Evolutionary conservation across 2,888 invertebrate species (phyloP).

Genomic region (Apotomis betuletana): DNA sequence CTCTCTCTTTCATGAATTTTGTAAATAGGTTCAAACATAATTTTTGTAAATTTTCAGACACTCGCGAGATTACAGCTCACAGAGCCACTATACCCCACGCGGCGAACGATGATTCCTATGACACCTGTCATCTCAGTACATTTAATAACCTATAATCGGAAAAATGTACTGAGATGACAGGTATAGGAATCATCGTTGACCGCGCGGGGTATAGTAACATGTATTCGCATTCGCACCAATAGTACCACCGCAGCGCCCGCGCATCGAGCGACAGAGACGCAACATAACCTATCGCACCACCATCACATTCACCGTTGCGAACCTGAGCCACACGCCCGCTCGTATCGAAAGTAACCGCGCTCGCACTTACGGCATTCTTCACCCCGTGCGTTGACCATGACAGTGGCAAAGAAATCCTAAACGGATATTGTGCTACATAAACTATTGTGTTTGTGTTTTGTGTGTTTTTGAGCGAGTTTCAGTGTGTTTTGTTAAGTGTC

Average conservation of each 20-base stretch:
- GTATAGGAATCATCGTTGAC: too few relatives aligned
- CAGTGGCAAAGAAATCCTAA: conserved; percentile 54
- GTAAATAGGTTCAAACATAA: too few relatives aligned
- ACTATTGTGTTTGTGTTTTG: conserved; percentile 38
- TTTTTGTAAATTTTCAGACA: too few relatives aligned
- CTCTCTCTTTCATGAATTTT: too few relatives aligned
- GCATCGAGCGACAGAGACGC: conserved; percentile 55
- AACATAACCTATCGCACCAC: conserved; percentile 46
- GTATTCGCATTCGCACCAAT: conserved; percentile 40
- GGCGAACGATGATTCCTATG: too few relatives aligned
- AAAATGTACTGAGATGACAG: too few relatives aligned
- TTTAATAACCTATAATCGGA: too few relatives aligned
- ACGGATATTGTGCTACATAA: conserved; percentile 30
- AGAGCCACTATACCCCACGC: too few relatives aligned
- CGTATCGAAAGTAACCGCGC: conserved; percentile 50
- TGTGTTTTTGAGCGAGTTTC: conserved; percentile 21
- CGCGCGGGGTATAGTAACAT: too few relatives aligned
- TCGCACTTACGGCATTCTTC: conserved; percentile 49
- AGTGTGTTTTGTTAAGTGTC: conserved; percentile 45
- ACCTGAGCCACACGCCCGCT: conserved; percentile 56
- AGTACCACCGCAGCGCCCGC: conserved; percentile 55
- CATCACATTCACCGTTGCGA: conserved; percentile 63
- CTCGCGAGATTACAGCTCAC: too few relatives aligned
- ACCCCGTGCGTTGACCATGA: conserved; percentile 51
- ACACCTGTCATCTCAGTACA: too few relatives aligned